These are phyloP conservation scores for Trogon surrucura DNA, from an alignment of 2,113 vertebrate species.

Conservation along the genomic window DNA sequence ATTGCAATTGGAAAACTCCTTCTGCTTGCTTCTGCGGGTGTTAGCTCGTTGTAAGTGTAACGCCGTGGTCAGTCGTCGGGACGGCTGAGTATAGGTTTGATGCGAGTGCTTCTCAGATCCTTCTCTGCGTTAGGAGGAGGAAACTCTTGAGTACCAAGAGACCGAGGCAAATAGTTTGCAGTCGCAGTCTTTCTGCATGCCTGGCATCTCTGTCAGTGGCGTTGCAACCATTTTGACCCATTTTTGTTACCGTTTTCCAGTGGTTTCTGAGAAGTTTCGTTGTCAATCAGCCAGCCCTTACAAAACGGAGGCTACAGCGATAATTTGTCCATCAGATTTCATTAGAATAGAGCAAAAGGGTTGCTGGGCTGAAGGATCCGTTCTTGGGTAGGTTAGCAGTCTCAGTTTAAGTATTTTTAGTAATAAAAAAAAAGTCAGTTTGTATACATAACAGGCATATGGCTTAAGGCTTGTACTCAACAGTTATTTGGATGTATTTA, in stretches of 20 bases:
- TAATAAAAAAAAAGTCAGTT: neutral
- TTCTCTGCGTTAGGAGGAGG: neutral
- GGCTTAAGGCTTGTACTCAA: neutral
- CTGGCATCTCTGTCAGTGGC: neutral
- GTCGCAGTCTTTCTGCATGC: neutral
- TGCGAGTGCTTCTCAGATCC: neutral
- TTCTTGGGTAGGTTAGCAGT: neutral
- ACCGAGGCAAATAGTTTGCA: neutral
- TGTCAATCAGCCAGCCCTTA: neutral
- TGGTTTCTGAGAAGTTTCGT: neutral
- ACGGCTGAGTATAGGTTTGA: neutral
- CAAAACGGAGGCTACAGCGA: neutral
- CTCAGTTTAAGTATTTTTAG: neutral
- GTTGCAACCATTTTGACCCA: neutral
- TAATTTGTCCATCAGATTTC: neutral
- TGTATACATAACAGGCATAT: slow-evolving; percentile 6
- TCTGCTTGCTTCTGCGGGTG: neutral
- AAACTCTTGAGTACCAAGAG: neutral
- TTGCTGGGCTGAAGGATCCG: neutral
- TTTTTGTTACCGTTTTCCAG: neutral
- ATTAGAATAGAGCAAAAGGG: neutral
- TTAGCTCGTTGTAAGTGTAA: too few relatives aligned
- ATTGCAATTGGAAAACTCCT: neutral
- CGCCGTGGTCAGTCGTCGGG: fast-evolving
- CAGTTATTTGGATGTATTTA: slow-evolving; percentile 21